phyloP scores from a whole-genome alignment of 2,888 invertebrate species.

The Rhopalosiphum nymphaeae region DNA sequence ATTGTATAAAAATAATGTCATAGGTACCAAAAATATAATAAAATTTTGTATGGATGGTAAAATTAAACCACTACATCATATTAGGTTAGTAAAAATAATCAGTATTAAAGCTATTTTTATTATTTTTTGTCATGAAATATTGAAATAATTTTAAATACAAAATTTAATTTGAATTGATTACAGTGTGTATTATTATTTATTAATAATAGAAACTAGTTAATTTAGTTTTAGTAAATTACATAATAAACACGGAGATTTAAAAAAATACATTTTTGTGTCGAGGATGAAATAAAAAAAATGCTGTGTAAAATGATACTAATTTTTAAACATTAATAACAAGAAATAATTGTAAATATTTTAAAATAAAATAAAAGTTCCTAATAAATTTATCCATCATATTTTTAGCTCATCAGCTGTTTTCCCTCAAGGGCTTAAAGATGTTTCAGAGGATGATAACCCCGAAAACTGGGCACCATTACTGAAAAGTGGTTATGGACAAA shows the following conservation, averaged over 20 bases:
- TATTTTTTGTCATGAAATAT: background rate
- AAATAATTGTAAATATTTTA: background rate
- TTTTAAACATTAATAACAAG: background rate
- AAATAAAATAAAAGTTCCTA: background rate
- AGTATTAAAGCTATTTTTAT: background rate
- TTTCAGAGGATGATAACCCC: slow-evolving; percentile 67
- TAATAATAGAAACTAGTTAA: background rate
- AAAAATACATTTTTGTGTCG: background rate
- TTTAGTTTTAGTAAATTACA: background rate
- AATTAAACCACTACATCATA: slow-evolving; percentile 68
- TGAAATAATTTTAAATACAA: background rate
- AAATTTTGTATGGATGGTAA: slow-evolving; percentile 67
- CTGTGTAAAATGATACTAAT: background rate
- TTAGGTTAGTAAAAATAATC: slow-evolving; percentile 66
- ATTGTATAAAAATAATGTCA: slow-evolving; percentile 67
- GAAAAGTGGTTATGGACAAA: slow-evolving; percentile 68
- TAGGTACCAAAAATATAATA: slow-evolving; percentile 68
- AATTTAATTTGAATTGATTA: background rate
- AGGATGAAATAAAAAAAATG: background rate
- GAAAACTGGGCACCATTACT: slow-evolving; percentile 66
- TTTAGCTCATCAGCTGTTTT: slow-evolving; percentile 68
- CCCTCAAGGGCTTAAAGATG: slow-evolving; percentile 66
- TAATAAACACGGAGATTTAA: background rate
- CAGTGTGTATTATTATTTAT: background rate
- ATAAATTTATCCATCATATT: slow-evolving; percentile 30